Evolutionary conservation across 2,888 invertebrate genomes (phyloP).

Genomic region (Zeuzera pyrina): DNA sequence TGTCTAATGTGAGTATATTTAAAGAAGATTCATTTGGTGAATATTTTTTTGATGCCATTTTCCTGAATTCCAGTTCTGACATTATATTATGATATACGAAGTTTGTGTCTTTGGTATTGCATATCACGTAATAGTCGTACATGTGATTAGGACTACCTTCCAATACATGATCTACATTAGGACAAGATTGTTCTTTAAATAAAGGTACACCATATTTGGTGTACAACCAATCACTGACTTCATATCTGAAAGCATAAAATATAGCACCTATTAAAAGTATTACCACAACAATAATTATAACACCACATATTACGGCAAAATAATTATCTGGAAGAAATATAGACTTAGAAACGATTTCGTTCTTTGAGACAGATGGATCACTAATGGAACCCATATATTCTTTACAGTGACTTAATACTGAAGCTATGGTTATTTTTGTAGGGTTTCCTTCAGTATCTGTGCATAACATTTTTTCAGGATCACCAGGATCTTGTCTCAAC

Average conservation of each 20-base stretch:
- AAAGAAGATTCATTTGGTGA: conserved; percentile 76
- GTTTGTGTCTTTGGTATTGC: conserved; percentile 86
- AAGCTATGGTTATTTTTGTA: conserved; percentile 66
- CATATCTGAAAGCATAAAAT: conserved; percentile 82
- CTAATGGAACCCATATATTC: conserved; percentile 71
- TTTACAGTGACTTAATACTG: conserved; percentile 74
- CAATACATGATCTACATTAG: conserved; percentile 72
- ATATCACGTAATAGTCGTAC: conserved; percentile 91
- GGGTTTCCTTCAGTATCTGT: conserved; percentile 70
- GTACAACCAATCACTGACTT: conserved; percentile 85
- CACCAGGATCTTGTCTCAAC: conserved; percentile 77
- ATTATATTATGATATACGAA: conserved; percentile 78
- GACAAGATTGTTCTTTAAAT: conserved; percentile 80
- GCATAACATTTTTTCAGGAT: conserved; percentile 80
- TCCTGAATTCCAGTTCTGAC: conserved; percentile 79
- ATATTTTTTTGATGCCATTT: conserved; percentile 81
- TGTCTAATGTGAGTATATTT: conserved; percentile 73
- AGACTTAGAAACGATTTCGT: conserved; percentile 72
- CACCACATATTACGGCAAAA: conserved; percentile 82
- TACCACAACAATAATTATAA: conserved; percentile 78
- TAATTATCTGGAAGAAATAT: conserved; percentile 79
- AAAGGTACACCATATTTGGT: conserved; percentile 84
- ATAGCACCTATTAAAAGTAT: conserved; percentile 80
- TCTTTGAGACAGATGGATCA: conserved; percentile 58
- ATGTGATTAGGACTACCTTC: conserved; percentile 80